phyloP scores from a whole-genome alignment of 2,797 vertebrate genomes.

The Sebastes taczanowskii region DNA sequence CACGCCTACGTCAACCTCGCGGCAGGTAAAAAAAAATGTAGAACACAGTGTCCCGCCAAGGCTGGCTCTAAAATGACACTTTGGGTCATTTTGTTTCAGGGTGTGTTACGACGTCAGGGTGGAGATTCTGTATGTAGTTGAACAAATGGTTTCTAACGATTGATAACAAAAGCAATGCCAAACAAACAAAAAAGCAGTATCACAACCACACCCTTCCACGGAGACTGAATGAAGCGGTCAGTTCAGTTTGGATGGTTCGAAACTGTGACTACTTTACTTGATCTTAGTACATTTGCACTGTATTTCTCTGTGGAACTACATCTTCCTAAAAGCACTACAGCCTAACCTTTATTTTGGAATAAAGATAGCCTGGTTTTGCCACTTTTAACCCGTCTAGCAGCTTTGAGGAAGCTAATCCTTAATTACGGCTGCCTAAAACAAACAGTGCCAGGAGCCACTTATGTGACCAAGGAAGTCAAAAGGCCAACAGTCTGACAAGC shows the following conservation, averaged over 20 bases:
- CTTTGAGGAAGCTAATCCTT: conserved; percentile 58
- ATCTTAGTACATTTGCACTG: neutral
- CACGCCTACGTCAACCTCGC: rapidly evolving
- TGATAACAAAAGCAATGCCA: neutral
- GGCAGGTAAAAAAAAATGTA: neutral
- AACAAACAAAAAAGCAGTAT: neutral
- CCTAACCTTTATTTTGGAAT: neutral
- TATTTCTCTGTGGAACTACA: neutral
- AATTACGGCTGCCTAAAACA: conserved; percentile 11
- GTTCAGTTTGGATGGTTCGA: neutral
- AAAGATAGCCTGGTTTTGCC: conserved; percentile 37
- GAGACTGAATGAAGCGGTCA: neutral
- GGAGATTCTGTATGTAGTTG: neutral
- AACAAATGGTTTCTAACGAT: neutral
- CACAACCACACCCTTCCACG: conserved; percentile 26
- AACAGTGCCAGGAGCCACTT: conserved; percentile 26
- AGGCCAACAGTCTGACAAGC: neutral
- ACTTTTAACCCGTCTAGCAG: conserved; percentile 54
- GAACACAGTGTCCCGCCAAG: neutral
- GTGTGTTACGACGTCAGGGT: neutral
- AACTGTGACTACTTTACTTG: neutral
- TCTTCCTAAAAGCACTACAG: neutral
- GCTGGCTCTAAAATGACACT: neutral
- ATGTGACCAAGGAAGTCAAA: conserved; percentile 18
- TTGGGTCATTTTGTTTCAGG: neutral